Evolutionary conservation across 2,797 vertebrate species (phyloP), one percentile per base, ranked within the genome.

Genomic region (Ceryle rudis): DNA sequence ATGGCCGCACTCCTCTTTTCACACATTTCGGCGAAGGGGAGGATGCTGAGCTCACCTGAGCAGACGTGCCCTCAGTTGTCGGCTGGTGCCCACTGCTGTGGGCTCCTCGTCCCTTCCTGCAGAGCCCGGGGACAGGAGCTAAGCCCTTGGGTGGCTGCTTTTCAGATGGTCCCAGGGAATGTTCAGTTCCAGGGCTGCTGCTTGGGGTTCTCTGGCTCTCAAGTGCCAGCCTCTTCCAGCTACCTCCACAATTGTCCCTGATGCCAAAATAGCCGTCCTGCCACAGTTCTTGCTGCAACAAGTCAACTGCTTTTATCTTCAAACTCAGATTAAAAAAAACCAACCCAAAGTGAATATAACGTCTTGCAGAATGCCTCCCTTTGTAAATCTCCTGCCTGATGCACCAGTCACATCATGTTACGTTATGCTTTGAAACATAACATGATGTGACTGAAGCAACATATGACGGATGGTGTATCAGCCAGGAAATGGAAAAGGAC

Each of bases 391-490:
- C 83, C 90, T 72, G 79, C 91, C 60, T 85, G 96, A 77, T 84
- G 96, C 92, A 89, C 81, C 86, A 31, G 80, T 82, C 96, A 14
- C 90, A 92, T 86, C 94, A 39, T 9, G 87, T 87, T 81, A 18
- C 21, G 19, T 89, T 73, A 91, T 52, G 89, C 95, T 91, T 69
- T 62, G 81, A 91, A 93, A 97, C 92, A 66, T 75, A 73, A 94
- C 33, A 4, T 55, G 95, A 96, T 92, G 90, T 47, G 77, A 79
- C 95, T 93, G 91, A 39, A 90, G 95, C 93, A 52, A 39, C 19
- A 1, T 77, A 54, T 97, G 98, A 97, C 37, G 55, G 97, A 96
- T 94, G 94, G 94, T 61, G 94, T 29, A 69, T 85, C 93, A n/a
- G 11, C 93, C 91, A 90, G 95, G 82, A 87, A 74, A 93, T 31